Evolutionary conservation across 2,888 invertebrate species (phyloP).

Genomic region (Hirudinaria manillensis): DNA sequence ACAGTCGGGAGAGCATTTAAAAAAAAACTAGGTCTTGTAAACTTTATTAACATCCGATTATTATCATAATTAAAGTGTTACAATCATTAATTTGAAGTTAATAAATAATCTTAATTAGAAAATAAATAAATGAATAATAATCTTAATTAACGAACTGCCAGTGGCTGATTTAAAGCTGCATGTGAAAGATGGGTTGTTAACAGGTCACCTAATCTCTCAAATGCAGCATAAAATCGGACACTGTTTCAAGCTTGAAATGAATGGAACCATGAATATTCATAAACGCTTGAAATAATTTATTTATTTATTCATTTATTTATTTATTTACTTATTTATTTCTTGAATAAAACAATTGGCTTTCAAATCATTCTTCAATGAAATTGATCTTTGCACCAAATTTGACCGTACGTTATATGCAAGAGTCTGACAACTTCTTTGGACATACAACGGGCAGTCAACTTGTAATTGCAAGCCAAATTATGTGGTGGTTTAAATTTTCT

Average conservation of each 20-base stretch:
- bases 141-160: background rate
- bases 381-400: slow-evolving; percentile 19
- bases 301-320: background rate
- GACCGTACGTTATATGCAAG: slow-evolving; percentile 32
- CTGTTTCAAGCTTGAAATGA: background rate
- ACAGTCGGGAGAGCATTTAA: no score
- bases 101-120: background rate
- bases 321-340: background rate
- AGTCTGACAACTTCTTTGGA: background rate
- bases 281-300: background rate
- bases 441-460: slow-evolving; percentile 23
- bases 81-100: background rate
- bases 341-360: background rate
- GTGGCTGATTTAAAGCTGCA: slow-evolving; percentile 14
- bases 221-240: slow-evolving; percentile 22
- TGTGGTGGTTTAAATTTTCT: no score
- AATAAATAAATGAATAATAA: background rate
- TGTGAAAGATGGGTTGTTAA: slow-evolving; percentile 14
- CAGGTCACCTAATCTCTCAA: slow-evolving; percentile 13
- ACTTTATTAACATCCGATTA: no score
- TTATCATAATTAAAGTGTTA: no score
- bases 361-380: background rate
- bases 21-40: no score
- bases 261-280: background rate
- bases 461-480: background rate